Percentiles rank a stretch among this genome's conserved stretches.
Conservation (phyloP, 1,140 invertebrate genomes). For the Apocrypta bakeri region DNA sequence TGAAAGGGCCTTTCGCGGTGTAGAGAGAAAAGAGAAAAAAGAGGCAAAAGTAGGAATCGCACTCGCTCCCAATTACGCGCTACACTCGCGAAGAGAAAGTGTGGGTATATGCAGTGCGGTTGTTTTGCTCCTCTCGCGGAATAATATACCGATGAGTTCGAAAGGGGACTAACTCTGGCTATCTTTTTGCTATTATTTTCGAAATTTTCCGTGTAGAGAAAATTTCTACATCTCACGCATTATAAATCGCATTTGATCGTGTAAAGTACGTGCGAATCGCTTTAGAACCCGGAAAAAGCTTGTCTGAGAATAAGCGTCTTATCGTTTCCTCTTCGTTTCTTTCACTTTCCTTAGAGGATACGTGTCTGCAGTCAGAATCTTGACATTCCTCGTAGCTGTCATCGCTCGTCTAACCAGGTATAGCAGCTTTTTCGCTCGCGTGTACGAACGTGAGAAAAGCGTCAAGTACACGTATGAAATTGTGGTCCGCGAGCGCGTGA, state of each 20-base stretch:
- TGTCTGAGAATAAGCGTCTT: neutral
- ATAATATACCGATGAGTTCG: neutral
- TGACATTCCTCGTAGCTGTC: neutral
- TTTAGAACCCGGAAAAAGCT: neutral
- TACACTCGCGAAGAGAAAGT: slow-evolving; percentile 14
- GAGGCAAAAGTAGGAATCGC: neutral
- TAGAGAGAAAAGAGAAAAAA: neutral
- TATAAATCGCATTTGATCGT: neutral
- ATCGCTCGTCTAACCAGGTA: neutral
- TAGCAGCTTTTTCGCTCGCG: slow-evolving; percentile 11
- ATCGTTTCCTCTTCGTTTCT: slow-evolving; percentile 18
- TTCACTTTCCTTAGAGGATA: slow-evolving; percentile 5
- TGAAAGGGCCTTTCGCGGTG: slow-evolving; percentile 13
- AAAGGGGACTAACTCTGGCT: neutral
- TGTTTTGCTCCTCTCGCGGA: neutral
- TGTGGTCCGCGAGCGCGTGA: too few relatives aligned
- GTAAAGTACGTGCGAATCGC: too few relatives aligned
- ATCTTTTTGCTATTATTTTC: neutral
- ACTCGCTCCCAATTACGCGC: slow-evolving; percentile 25
- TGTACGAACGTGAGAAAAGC: neutral
- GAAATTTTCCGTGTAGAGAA: neutral
- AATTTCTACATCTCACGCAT: too few relatives aligned
- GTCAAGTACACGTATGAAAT: neutral
- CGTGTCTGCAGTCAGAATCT: neutral
- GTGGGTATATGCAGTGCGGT: neutral